phyloP scores from a whole-genome alignment of 2,113 vertebrate genomes.

The Onychostoma macrolepis region DNA sequence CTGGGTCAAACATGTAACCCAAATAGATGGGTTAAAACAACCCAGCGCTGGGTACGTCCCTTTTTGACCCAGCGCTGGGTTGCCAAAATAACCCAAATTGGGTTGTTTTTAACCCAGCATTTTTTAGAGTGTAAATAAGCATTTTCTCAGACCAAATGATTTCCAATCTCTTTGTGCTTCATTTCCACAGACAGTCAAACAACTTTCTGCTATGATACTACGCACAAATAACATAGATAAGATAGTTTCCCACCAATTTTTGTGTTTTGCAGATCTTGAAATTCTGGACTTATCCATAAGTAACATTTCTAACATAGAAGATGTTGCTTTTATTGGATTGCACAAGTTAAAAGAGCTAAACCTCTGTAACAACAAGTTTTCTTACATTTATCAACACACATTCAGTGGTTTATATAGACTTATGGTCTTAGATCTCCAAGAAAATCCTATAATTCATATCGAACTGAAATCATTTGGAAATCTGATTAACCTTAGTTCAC shows the following conservation, averaged over 20 bases:
- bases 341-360: neutral
- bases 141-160: neutral
- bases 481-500: slow-evolving; percentile 5
- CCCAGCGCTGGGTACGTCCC: too few species aligned
- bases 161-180: neutral
- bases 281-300: neutral
- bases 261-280: slow-evolving; percentile 11
- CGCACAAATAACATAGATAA: neutral
- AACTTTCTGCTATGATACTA: neutral
- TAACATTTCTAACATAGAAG: slow-evolving; percentile 7
- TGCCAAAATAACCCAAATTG: too few species aligned
- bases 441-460: slow-evolving; percentile 20
- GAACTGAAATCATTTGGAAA: slow-evolving; percentile 7
- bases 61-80: too few species aligned
- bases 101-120: too few species aligned
- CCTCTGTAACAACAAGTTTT: slow-evolving; percentile 5
- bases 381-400: neutral
- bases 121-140: too few species aligned
- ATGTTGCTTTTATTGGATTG: slow-evolving; percentile 8
- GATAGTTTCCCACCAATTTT: neutral
- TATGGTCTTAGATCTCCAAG: neutral
- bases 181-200: neutral
- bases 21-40: too few species aligned
- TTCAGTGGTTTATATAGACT: slow-evolving; percentile 37
- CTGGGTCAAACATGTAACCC: too few species aligned